Evolutionary conservation across 2,797 vertebrate species (phyloP).

Genomic region (Scolopax rusticola): DNA sequence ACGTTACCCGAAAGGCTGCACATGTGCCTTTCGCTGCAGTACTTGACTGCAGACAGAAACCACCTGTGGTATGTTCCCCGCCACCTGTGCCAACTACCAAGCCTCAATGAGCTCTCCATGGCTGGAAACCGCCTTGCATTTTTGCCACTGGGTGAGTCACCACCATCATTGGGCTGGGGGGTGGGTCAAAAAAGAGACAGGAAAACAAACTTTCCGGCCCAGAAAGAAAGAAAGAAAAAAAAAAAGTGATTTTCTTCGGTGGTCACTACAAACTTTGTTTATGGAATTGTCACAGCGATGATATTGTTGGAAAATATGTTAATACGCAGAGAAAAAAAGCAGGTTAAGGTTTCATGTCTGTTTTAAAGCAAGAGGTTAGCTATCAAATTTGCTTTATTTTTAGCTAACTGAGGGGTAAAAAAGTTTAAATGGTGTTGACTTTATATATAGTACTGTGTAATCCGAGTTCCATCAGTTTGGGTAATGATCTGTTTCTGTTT

Average conservation of each 20-base stretch:
- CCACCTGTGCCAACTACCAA: constrained; percentile 93
- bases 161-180: background rate
- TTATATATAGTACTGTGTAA: constrained; percentile 59
- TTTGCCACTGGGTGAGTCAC: constrained; percentile 90
- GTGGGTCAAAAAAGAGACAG: background rate
- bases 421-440: constrained; percentile 28
- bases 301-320: background rate
- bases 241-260: background rate
- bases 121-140: constrained; percentile 92
- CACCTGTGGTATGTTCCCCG: constrained; percentile 88
- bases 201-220: background rate
- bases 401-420: constrained; percentile 17
- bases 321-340: background rate
- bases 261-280: background rate
- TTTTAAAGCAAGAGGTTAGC: constrained; percentile 10
- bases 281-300: background rate
- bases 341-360: background rate
- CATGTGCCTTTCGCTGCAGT: constrained; percentile 92
- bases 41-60: constrained; percentile 93
- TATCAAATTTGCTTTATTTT: constrained; percentile 67
- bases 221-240: too few species aligned
- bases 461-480: constrained; percentile 35
- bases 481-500: constrained; percentile 47
- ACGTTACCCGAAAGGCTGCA: constrained; percentile 90
- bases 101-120: constrained; percentile 97